A percentile compares a stretch with the other conserved stretches of the same genome.
Evolutionary conservation across 1,140 invertebrate species (phyloP).

Genomic region (Cardiocondyla obscurior): DNA sequence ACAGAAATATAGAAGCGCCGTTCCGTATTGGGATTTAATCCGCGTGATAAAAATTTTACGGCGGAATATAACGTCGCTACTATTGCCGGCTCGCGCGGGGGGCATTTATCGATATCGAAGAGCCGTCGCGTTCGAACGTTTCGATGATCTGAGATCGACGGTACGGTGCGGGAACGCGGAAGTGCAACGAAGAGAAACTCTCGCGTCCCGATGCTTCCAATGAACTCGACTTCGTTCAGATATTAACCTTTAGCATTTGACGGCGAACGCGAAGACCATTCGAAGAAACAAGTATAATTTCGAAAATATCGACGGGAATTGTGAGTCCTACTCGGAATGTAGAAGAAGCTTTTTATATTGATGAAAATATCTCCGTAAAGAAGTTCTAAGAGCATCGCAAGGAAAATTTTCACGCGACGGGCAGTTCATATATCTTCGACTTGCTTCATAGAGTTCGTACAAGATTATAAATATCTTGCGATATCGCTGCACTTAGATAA

Average conservation of each 20-base stretch:
- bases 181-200: neutral
- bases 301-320: constrained; percentile 16
- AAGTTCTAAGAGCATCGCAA: neutral
- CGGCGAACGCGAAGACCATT: neutral
- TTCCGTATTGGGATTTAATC: constrained; percentile 35
- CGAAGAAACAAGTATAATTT: neutral
- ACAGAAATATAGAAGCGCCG: constrained; percentile 41
- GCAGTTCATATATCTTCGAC: neutral
- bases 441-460: neutral
- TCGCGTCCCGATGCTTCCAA: neutral
- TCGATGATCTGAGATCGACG: constrained; percentile 32
- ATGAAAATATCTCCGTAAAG: neutral
- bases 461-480: neutral
- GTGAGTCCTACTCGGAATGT: neutral
- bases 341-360: neutral
- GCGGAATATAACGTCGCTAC: constrained; percentile 15
- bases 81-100: constrained; percentile 10
- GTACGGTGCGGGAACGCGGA: constrained; percentile 13
- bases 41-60: constrained; percentile 54
- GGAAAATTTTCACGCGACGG: neutral
- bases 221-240: constrained; percentile 13
- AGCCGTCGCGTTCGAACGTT: neutral
- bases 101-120: constrained; percentile 51
- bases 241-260: constrained; percentile 30
- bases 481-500: neutral